Evolutionary conservation across 2,888 invertebrate genomes (phyloP), one percentile per base, ranked within the genome.

Genomic region (Eremobia ochroleuca): DNA sequence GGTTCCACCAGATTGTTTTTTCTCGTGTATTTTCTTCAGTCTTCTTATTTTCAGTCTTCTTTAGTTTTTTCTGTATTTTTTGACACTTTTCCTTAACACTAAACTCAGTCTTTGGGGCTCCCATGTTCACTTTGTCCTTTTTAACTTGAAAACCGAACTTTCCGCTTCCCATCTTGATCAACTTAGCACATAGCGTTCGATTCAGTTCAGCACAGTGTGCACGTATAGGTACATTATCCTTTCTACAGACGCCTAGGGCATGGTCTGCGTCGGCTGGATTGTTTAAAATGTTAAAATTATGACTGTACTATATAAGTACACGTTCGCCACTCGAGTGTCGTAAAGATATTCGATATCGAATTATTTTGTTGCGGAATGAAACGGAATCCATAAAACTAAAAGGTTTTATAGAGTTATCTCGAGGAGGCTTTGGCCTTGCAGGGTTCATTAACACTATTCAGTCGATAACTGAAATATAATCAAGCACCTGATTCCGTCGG

Each of bases 1-100:
- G 96, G 82, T 96, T 96, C 97, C 97, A 97, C 97, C 97, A 97
- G 86, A 97, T 96, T 49, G 94, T 95, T 92, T 97, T 97, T 90
- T 97, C 96, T 78, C 93, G 94, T 76, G 91, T 89, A 59, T 92
- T 90, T 69, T 83, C 90, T 89, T 96, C 96, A 96, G 96, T 96
- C 96, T 96, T 96, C 92, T 94, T 92, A 90, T 94, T 95, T 85
- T 97, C 96, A 95, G 96, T 96, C 96, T 96, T 96, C 92, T 95
- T 95, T 70, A 96, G 91, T 94, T 96, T 96, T 90, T 96, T 97
- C 91, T 96, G 95, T 92, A 96, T 93, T 91, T 96, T 96, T 73
- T 92, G 92, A 91, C 93, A 96, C 92, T 95, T 96, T 84, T 97
- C 96, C 92, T 96, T 96, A 94, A 96, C 94, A 95, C 96, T 96